phyloP scores from a whole-genome alignment of 2,113 vertebrate genomes.

The Actenoides hombroni region DNA sequence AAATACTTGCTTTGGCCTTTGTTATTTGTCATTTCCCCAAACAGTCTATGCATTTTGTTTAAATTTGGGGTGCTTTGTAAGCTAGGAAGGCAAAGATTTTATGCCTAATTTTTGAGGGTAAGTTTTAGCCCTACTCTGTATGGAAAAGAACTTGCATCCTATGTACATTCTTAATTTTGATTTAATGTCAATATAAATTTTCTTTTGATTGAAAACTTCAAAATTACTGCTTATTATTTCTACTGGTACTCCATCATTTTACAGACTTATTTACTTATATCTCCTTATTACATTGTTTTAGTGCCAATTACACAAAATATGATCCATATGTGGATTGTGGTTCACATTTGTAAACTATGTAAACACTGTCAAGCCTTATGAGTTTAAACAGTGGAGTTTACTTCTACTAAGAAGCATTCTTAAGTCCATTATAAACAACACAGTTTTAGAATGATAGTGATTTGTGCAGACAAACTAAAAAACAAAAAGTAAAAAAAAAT shows the following conservation, averaged over 20 bases:
- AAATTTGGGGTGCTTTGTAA: neutral
- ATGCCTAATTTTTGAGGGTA: neutral
- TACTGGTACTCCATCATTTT: constrained; percentile 28
- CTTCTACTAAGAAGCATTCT: constrained; percentile 15
- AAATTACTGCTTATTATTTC: constrained; percentile 51
- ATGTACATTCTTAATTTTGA: neutral
- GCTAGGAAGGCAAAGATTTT: neutral
- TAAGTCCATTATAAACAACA: constrained; percentile 37
- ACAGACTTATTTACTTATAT: constrained; percentile 52
- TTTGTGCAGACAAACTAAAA: neutral
- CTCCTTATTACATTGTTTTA: constrained; percentile 34
- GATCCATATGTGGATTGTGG: constrained; percentile 47
- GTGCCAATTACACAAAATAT: constrained; percentile 53
- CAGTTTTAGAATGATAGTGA: neutral
- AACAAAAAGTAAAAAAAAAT: neutral
- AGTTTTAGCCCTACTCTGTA: neutral
- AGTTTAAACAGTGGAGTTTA: constrained; percentile 55
- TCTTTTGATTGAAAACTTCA: constrained; percentile 37
- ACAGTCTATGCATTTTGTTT: rapidly evolving
- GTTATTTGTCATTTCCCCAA: rapidly evolving
- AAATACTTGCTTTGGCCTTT: neutral
- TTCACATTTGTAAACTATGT: constrained; percentile 60
- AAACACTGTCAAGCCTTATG: constrained; percentile 50
- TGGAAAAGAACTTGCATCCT: neutral
- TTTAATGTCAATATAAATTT: constrained; percentile 29